A percentile compares a stretch with the other conserved stretches of the same genome.
Evolutionary conservation across 1,140 invertebrate species (phyloP).

Genomic region (Drosophila pectinifera): DNA sequence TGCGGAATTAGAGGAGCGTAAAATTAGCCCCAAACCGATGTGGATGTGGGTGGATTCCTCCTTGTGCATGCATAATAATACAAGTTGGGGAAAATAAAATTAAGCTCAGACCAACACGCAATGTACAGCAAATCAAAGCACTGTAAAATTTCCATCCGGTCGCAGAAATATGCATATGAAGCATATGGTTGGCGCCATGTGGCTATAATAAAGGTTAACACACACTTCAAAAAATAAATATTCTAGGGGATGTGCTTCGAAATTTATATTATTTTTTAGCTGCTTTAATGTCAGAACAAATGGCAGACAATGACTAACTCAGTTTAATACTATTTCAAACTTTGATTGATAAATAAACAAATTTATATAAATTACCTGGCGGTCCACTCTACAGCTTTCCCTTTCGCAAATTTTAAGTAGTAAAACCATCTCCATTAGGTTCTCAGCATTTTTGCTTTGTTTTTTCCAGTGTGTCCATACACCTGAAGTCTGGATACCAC

Average conservation of each 20-base stretch:
- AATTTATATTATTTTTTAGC: no score
- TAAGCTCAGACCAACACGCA: slow-evolving; percentile 39
- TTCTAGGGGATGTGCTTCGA: no score
- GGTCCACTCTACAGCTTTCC: no score
- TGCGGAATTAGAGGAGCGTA: slow-evolving; percentile 74
- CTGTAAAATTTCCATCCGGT: slow-evolving; percentile 46
- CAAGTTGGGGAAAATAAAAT: slow-evolving; percentile 48
- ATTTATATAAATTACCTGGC: no score
- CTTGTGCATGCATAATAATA: slow-evolving; percentile 37
- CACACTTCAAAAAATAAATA: background rate
- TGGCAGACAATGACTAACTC: no score
- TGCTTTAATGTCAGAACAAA: no score
- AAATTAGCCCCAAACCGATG: slow-evolving; percentile 61
- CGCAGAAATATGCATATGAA: slow-evolving; percentile 50
- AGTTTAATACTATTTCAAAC: no score
- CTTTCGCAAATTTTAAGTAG: no score
- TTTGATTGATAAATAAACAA: no score
- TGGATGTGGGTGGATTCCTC: slow-evolving; percentile 7
- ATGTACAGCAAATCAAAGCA: slow-evolving; percentile 41
- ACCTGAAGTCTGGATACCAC: background rate
- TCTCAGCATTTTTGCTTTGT: no score
- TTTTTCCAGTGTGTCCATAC: background rate
- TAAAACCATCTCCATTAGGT: no score
- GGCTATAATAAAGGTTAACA: slow-evolving; percentile 8
- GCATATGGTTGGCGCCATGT: slow-evolving; percentile 38